Evolutionary conservation across 2,797 vertebrate species (phyloP).

Genomic region (Rhinichthys osculus): DNA sequence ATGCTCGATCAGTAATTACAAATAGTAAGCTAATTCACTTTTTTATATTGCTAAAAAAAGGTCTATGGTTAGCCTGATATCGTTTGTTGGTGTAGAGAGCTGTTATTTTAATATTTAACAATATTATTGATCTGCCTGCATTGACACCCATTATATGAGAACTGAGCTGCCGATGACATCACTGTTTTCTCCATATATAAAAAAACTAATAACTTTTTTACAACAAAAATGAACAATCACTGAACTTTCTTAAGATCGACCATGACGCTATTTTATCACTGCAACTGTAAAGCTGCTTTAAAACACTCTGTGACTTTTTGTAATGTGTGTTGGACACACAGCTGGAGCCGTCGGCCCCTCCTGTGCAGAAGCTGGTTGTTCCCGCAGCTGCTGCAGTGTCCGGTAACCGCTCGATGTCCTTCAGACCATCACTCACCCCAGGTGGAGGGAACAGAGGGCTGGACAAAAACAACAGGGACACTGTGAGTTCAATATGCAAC

Average conservation of each 20-base stretch:
- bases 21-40: not conserved
- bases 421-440: slow-evolving; percentile 90
- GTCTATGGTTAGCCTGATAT: not conserved
- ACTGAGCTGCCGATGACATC: no score
- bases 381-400: slow-evolving; percentile 81
- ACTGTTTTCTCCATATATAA: no score
- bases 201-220: no score
- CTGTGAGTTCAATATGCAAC: slow-evolving; percentile 74
- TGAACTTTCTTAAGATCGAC: no score
- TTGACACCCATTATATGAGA: no score
- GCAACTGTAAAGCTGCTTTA: no score
- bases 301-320: no score
- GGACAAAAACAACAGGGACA: slow-evolving; percentile 82
- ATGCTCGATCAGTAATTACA: not conserved
- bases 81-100: not conserved
- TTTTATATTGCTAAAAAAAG: not conserved
- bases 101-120: not conserved
- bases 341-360: slow-evolving; percentile 86
- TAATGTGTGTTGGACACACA: slow-evolving; percentile 66
- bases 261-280: no score
- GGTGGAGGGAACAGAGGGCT: slow-evolving; percentile 77
- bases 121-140: no score
- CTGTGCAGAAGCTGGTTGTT: slow-evolving; percentile 89
- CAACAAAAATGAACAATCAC: no score
- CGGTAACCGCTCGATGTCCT: slow-evolving; percentile 84